These are phyloP conservation scores for Oscheius sp. DNA, from an alignment of 2,888 invertebrate genomes.

Conservation along the genomic window DNA sequence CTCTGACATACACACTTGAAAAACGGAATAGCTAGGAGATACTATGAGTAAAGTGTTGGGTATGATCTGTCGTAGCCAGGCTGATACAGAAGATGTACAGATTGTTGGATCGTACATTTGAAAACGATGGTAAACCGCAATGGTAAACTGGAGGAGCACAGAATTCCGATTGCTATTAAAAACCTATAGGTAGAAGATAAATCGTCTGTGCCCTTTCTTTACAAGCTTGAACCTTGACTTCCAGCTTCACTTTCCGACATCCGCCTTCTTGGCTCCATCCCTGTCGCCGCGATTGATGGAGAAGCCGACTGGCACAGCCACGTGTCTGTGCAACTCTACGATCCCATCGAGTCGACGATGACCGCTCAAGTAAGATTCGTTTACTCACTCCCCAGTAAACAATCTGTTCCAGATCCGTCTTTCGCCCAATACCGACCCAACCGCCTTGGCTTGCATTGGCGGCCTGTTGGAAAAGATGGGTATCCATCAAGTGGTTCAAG, in stretches of 20 bases:
- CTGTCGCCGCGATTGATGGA: constrained; percentile 25
- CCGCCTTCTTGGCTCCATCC: constrained; percentile 21
- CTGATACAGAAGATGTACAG: no score
- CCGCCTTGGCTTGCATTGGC: constrained; percentile 8
- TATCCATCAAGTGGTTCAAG: constrained; percentile 11
- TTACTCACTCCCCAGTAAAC: neutral
- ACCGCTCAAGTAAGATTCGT: constrained; percentile 4
- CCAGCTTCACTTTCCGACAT: constrained; percentile 27
- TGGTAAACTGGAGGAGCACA: no score
- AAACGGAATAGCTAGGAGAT: no score
- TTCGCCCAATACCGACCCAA: constrained; percentile 23
- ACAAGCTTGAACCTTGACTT: neutral
- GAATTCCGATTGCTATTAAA: no score
- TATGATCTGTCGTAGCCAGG: no score
- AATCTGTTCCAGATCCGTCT: constrained; percentile 1
- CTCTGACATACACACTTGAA: no score
- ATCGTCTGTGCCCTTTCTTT: no score
- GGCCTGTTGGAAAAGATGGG: constrained; percentile 10
- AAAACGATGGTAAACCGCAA: no score
- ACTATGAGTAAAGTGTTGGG: no score
- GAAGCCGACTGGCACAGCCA: constrained; percentile 27
- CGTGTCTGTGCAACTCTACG: constrained; percentile 21
- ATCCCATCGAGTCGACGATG: constrained; percentile 30
- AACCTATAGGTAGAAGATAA: no score
- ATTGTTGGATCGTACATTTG: no score